Conservation (phyloP, 1,140 invertebrate species). For the Saccostrea cuccullata region DNA sequence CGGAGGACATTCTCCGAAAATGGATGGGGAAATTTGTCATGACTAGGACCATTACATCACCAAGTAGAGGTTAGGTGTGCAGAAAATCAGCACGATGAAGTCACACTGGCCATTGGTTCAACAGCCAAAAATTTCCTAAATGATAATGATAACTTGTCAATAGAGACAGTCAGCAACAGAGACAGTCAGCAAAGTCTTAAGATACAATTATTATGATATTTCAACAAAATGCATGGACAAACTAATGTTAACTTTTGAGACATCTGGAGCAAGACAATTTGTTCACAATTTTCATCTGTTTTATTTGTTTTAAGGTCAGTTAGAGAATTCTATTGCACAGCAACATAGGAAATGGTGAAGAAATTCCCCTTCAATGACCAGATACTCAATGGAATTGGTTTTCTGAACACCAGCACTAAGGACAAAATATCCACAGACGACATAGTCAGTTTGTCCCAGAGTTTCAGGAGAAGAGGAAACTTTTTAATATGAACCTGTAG, state of each 20-base stretch:
- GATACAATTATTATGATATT: neutral
- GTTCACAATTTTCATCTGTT: neutral
- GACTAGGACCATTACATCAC: neutral
- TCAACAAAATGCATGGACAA: neutral
- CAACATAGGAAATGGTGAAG: neutral
- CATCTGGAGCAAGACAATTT: neutral
- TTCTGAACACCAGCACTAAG: neutral
- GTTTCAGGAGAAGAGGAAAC: neutral
- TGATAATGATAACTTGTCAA: neutral
- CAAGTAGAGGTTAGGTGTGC: neutral
- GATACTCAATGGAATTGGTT: neutral
- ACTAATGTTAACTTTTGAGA: neutral
- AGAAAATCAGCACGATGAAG: conserved; percentile 40
- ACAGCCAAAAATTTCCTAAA: conserved; percentile 39
- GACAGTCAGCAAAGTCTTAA: neutral
- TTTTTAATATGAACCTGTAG: neutral
- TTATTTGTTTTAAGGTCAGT: neutral
- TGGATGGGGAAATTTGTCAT: no score
- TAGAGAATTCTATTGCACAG: conserved; percentile 16
- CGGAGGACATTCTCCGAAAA: no score
- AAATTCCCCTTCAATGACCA: conserved; percentile 29
- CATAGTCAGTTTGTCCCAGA: neutral
- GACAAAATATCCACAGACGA: neutral
- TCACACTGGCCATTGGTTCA: conserved; percentile 6
- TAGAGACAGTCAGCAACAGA: neutral